Base-by-base conservation (phyloP, 1,140 invertebrate species). In the Lamellibrachia luymesi region DNA sequence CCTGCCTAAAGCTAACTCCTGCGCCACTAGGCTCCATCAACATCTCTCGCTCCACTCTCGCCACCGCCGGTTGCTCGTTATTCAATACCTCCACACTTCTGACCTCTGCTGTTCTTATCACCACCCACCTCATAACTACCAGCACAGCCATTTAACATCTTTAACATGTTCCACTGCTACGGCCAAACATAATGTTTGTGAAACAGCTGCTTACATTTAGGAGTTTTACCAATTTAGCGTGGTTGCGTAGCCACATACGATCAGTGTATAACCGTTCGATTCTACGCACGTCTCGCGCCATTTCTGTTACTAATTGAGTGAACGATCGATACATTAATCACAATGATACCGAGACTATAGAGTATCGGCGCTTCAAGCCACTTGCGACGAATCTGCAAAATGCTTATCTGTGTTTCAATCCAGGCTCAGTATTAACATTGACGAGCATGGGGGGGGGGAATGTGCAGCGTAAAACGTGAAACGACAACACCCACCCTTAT, bases 251-350 rank as follows among this genome's bases (percentile, higher is more conserved):
- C 25, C 13, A 2, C 64, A 22, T 22, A 17, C 64, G 64, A 80
- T 80, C 64, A 80, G 2, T 22, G 64, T 80, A 80, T 4, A 80
- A 80, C 25, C 64, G 2, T 80, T 80, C 64, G 64, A 80, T 80
- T 80, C 64, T 22, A 17, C 17, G 64, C 64, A 80, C 64, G 64
- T 80, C 25, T 80, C 64, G 64, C 17, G 64, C 64, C 64, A 80
- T 80, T 80, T 80, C 64, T 80, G 64, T 80, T 80, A 80, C 64
- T 80, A 80, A 80, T 80, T 80, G 64, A 80, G 64, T 80, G 64
- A 80, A 80, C 64, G 64, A 80, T 80, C 64, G 64, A 80, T 80
- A 22, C 13, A 80, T 80, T 80, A 80, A 10, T 10, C 64, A 80
- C 64, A 80, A 80, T 4, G 64, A 80, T 22, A 4, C 6, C 2